Base-by-base conservation (phyloP, 2,888 invertebrate genomes). In the Vesta saturnalis region DNA sequence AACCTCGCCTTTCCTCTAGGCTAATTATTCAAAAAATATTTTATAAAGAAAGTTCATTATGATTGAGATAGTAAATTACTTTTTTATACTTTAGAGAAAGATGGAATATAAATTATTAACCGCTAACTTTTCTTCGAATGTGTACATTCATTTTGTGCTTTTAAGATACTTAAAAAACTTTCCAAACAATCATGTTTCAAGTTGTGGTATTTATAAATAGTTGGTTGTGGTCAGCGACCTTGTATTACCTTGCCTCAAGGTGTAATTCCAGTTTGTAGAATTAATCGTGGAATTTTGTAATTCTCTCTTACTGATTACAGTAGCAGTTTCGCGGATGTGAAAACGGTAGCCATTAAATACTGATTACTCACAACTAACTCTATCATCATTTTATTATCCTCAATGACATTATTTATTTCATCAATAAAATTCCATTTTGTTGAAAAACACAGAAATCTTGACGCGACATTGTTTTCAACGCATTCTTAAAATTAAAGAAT, bases 141-240 rank as follows among this genome's bases (percentile, higher is more conserved):
- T n/a, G n/a, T n/a, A n/a, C n/a, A n/a, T n/a, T n/a, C n/a, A n/a
- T n/a, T 10, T 43, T 56, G 54, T 22, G 61, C 21, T 18, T 6
- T n/a, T 56, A 19, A 23, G 55, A 61, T 61, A 22, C 21, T 57
- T 30, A 52, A 63, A 57, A 35, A 60, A 64, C 64, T 59, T 60
- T 64, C 54, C 8, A 64, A 66, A 67, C 57, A 23, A 55, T 66
- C 66, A 61, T 43, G 60, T 65, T 61, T 46, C 57, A 46, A 23
- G n/a, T 21, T 52, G 52, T 21, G 52, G 21, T 52, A 19, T 52
- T n/a, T 52, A 52, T 52, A 52, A 52, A 52, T 52, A 67, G 63
- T 67, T 67, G 67, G 56, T 52, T 60, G 59, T 69, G 69, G 69
- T 66, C 69, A 66, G 66, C 63, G 66, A 69, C 69, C 69, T 69